These are phyloP conservation scores for Drosophila percnosoma DNA, from an alignment of 2,888 invertebrate species.

Conservation along the genomic window DNA sequence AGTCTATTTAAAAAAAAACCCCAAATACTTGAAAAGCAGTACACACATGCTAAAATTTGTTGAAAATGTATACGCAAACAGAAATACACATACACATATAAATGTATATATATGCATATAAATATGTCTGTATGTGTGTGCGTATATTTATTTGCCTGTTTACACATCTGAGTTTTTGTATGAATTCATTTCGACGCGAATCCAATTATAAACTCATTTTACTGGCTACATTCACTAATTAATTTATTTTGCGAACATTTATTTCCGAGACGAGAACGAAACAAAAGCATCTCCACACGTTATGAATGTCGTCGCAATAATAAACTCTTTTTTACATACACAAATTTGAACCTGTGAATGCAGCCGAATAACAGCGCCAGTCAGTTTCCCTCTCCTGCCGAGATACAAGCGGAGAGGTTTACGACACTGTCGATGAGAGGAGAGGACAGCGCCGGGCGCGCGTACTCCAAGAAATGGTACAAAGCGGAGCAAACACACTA, in stretches of 20 bases:
- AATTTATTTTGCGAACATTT: conserved; percentile 29
- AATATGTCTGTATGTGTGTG: conserved; percentile 1
- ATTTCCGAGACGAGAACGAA: conserved; percentile 36
- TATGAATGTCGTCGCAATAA: conserved; percentile 71
- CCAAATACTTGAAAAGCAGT: conserved; percentile 53
- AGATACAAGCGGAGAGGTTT: conserved; percentile 59
- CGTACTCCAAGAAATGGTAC: conserved; percentile 64
- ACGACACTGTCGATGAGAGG: conserved; percentile 49
- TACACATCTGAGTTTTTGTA: conserved; percentile 39
- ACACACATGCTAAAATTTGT: conserved; percentile 68
- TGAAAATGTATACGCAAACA: conserved; percentile 52
- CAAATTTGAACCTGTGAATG: conserved; percentile 67
- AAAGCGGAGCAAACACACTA: conserved; percentile 46
- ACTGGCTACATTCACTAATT: conserved; percentile 44
- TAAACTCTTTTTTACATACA: conserved; percentile 68
- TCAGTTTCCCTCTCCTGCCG: conserved; percentile 57
- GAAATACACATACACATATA: conserved; percentile 19
- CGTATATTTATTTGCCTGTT: conserved; percentile 23
- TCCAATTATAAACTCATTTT: conserved; percentile 46
- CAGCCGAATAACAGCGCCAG: conserved; percentile 26
- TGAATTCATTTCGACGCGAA: conserved; percentile 17
- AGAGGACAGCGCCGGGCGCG: conserved; percentile 49
- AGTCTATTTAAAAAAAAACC: conserved; percentile 70
- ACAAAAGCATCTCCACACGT: conserved; percentile 55
- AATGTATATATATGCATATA: conserved; percentile 1